These are phyloP conservation scores for Tethya wilhelma DNA, from an alignment of 37 sponge, comb jelly and placozoan genomes.

Conservation along the genomic window DNA sequence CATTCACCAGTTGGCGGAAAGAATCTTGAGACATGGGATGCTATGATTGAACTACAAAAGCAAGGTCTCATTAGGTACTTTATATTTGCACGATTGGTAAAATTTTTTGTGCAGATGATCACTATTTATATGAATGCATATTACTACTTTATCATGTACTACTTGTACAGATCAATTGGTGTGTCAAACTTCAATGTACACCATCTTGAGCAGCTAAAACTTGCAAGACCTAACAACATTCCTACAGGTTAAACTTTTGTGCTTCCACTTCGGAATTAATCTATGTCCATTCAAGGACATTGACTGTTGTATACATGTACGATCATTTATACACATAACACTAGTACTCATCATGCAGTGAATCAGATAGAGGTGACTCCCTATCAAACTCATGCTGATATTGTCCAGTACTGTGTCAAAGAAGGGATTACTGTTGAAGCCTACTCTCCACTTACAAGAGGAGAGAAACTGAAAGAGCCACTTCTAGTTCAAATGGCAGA, in stretches of 20 bases:
- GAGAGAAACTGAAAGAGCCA: slow-evolving; percentile 66
- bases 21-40: slow-evolving; percentile 78
- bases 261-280: not conserved
- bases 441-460: slow-evolving; percentile 79
- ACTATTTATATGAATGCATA: not conserved
- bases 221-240: slow-evolving; percentile 62
- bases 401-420: slow-evolving; percentile 60
- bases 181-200: slow-evolving; percentile 83
- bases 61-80: slow-evolving; percentile 53
- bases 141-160: not conserved
- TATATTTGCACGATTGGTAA: too few relatives aligned
- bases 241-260: slow-evolving; percentile 45
- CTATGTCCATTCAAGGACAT: not conserved
- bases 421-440: slow-evolving; percentile 69
- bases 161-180: slow-evolving; percentile 65
- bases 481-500: slow-evolving; percentile 52
- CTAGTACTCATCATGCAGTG: slow-evolving; percentile 28
- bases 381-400: slow-evolving; percentile 51
- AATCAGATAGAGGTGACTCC: slow-evolving; percentile 77
- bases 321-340: not conserved
- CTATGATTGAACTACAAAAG: slow-evolving; percentile 69
- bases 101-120: not conserved
- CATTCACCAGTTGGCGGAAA: slow-evolving; percentile 76
- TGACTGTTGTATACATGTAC: not conserved
- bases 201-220: slow-evolving; percentile 71